These are phyloP conservation scores for Suricata suricatta DNA, from an alignment of 2,113 vertebrate genomes.

Conservation along the genomic window DNA sequence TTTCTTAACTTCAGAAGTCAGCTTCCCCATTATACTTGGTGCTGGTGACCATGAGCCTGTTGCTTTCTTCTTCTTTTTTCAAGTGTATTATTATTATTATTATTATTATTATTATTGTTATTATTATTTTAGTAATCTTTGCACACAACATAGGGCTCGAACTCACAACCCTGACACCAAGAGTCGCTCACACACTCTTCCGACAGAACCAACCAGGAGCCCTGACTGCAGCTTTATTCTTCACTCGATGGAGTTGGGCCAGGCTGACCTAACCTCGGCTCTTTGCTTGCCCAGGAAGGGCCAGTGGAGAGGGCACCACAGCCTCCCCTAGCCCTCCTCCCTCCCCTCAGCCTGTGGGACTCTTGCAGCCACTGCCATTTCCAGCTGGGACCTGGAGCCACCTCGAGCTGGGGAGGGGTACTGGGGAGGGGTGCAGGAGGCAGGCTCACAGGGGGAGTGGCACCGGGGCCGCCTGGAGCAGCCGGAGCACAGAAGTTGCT, in stretches of 20 bases:
- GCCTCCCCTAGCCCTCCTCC: not conserved
- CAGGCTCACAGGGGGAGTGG: conserved; percentile 41
- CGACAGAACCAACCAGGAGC: not conserved
- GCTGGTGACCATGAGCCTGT: not conserved
- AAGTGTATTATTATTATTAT: not conserved
- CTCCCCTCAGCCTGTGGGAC: not conserved
- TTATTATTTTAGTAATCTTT: not conserved
- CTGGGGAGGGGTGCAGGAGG: not conserved
- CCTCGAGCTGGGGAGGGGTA: not conserved
- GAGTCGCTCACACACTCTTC: not conserved
- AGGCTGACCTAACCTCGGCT: not conserved
- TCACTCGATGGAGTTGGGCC: not conserved
- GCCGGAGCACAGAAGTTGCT: conserved; percentile 63
- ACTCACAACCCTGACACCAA: not conserved
- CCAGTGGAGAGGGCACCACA: not conserved
- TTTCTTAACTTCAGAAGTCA: not conserved
- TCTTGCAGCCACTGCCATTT: conserved; percentile 21
- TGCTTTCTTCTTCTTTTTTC: not conserved
- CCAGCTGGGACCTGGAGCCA: conserved; percentile 18
- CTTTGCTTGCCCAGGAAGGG: not conserved
- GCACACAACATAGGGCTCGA: not conserved
- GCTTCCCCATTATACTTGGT: not conserved
- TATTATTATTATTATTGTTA: too few relatives aligned
- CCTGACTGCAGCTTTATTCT: not conserved
- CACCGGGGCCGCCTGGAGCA: conserved; percentile 58